These are phyloP conservation scores for Diachasma alloeum DNA, from an alignment of 1,140 invertebrate species.

Conservation along the genomic window DNA sequence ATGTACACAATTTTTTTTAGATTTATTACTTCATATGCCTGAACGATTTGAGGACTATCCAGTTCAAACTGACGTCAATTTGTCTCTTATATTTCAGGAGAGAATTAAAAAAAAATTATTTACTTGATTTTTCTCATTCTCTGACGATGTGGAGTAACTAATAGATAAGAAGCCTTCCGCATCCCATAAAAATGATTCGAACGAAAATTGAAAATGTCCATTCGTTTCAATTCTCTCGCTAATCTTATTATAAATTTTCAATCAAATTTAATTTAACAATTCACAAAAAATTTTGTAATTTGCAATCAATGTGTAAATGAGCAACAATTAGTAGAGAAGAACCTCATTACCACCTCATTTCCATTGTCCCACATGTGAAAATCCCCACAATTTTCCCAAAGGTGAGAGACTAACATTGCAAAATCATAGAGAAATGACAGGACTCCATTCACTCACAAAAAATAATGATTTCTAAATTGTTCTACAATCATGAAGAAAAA, in stretches of 20 bases:
- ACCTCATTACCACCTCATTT: not conserved
- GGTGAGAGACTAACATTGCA: not conserved
- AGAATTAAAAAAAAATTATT: not conserved
- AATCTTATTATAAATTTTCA: not conserved
- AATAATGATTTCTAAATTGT: not conserved
- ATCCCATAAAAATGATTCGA: too few relatives aligned
- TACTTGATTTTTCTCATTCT: not conserved
- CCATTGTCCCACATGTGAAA: not conserved
- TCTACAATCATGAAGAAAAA: not conserved
- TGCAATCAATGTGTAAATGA: not conserved
- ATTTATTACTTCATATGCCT: too few relatives aligned
- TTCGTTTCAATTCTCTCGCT: too few relatives aligned
- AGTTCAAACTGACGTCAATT: too few relatives aligned
- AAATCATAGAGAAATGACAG: not conserved
- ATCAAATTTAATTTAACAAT: not conserved
- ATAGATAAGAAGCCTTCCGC: too few relatives aligned
- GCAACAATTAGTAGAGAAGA: not conserved
- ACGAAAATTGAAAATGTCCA: too few relatives aligned
- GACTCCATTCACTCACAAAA: not conserved
- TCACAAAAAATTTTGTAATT: not conserved
- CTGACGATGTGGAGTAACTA: too few relatives aligned
- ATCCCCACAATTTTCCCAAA: not conserved
- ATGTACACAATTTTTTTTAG: too few relatives aligned
- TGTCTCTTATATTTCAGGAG: too few relatives aligned
- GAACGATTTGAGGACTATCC: too few relatives aligned